These are phyloP conservation scores for Acanthisitta chloris DNA, from an alignment of 2,113 vertebrate genomes.

Conservation along the genomic window DNA sequence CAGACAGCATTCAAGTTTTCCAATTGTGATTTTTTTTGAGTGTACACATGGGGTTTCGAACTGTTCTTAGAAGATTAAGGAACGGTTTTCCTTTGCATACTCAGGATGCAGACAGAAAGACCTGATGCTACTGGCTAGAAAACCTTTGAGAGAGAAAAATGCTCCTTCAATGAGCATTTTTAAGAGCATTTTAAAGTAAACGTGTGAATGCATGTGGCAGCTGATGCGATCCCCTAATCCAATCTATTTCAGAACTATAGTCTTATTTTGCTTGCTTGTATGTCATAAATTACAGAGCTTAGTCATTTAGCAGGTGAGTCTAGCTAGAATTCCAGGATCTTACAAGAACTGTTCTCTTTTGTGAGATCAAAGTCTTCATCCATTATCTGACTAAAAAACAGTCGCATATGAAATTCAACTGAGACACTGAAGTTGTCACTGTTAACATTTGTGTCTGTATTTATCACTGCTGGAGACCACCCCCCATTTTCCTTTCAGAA, in stretches of 20 bases:
- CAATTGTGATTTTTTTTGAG: slow-evolving; percentile 14
- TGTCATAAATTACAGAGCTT: not conserved
- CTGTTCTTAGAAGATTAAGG: slow-evolving; percentile 35
- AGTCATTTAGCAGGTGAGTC: not conserved
- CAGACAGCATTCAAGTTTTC: slow-evolving; percentile 49
- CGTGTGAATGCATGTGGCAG: not conserved
- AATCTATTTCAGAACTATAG: not conserved
- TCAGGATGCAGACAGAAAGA: slow-evolving; percentile 1
- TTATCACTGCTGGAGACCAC: not conserved
- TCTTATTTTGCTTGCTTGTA: not conserved
- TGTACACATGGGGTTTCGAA: not conserved
- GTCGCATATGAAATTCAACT: not conserved
- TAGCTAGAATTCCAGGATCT: not conserved
- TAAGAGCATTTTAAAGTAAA: not conserved
- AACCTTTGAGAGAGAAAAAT: not conserved
- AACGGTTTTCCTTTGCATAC: slow-evolving; percentile 14
- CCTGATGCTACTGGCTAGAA: slow-evolving; percentile 13
- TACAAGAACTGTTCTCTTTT: not conserved
- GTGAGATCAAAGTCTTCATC: not conserved
- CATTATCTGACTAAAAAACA: not conserved
- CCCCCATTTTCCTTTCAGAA: not conserved
- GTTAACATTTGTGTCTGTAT: not conserved
- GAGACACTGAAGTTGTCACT: not conserved
- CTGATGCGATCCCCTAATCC: fast-evolving
- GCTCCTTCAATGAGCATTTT: not conserved